Base-by-base conservation (phyloP, 2,797 vertebrate genomes). In the Remorina albescens region DNA sequence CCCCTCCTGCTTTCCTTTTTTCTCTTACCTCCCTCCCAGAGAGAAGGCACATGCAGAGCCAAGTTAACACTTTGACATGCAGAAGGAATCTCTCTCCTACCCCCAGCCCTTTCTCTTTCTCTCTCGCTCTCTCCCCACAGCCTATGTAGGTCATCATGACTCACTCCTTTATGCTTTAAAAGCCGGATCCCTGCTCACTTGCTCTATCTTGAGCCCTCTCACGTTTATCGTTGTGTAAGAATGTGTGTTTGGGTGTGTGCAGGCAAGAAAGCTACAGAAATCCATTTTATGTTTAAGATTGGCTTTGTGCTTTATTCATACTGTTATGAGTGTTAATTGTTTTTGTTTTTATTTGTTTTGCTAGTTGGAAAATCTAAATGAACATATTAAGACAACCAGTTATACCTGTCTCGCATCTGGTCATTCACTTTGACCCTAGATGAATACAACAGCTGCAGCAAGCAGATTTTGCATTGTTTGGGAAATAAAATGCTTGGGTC, bases 91-190 rank as follows among this genome's bases (percentile, higher is more conserved):
- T 90, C 88, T 91, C 80, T 72, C 83, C 63, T 81, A n/a, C 76
- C 72, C 71, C 76, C 79, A 56, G 78, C 79, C 73, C 68, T 66
- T 34, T 73, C 81, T 76, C 67, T 69, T 42, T 76, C 67, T 82
- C 74, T 76, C 65, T 60, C 67, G 37, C 81, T 76, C 88, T 78
- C 85, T 81, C 78, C 83, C 78, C 80, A 64, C 85, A 88, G 91
- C 90, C 91, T 95, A 94, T 95, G 92, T 95, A 95, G 94, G 95
- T 95, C 94, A 94, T 85, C 88, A 92, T 94, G 93, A 94, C 94
- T 94, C 91, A 93, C 91, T 91, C 83, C 85, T 93, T 91, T 93
- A 94, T 90, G 87, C 89, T 94, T 93, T 92, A 90, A 90, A 93
- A 91, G 89, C 89, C 68, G n/a, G 76, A 91, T 92, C 86, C 89